Conservation (phyloP, 2,888 invertebrate genomes). For the Corbicula japonica region DNA sequence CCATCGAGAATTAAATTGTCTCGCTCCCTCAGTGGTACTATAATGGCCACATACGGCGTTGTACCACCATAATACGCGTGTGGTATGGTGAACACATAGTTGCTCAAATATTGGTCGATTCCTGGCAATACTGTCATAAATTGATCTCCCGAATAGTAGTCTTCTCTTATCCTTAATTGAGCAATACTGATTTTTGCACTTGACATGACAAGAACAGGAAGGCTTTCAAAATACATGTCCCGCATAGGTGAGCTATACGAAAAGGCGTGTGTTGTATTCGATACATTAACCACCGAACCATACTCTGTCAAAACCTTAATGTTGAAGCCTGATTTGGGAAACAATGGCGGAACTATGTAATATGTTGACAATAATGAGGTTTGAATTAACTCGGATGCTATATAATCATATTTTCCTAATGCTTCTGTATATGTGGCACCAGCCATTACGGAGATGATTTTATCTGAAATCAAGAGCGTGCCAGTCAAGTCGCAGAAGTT, state of each 20-base stretch:
- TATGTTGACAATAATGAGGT: neutral
- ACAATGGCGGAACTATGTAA: constrained; percentile 18
- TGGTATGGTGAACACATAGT: constrained; percentile 9
- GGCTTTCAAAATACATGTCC: neutral
- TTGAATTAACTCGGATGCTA: constrained; percentile 9
- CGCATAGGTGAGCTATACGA: too few species aligned
- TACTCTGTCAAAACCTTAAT: neutral
- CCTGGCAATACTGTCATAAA: constrained; percentile 22
- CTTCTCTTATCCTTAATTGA: neutral
- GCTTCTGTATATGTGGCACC: constrained; percentile 10
- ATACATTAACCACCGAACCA: neutral
- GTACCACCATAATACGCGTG: constrained; percentile 1
- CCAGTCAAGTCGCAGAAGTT: constrained; percentile 3
- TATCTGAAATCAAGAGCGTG: neutral
- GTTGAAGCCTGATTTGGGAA: constrained; percentile 4
- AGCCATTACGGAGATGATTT: constrained; percentile 1
- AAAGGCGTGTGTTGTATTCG: too few species aligned
- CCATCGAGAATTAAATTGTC: neutral
- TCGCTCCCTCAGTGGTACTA: neutral
- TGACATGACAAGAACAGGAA: neutral
- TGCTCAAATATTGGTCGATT: constrained; percentile 16
- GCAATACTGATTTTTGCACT: neutral
- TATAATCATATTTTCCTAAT: neutral
- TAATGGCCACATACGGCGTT: constrained; percentile 12
- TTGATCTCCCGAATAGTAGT: neutral